Base-by-base conservation (phyloP, 2,797 vertebrate genomes). In the Buphagus erythrorhynchus region DNA sequence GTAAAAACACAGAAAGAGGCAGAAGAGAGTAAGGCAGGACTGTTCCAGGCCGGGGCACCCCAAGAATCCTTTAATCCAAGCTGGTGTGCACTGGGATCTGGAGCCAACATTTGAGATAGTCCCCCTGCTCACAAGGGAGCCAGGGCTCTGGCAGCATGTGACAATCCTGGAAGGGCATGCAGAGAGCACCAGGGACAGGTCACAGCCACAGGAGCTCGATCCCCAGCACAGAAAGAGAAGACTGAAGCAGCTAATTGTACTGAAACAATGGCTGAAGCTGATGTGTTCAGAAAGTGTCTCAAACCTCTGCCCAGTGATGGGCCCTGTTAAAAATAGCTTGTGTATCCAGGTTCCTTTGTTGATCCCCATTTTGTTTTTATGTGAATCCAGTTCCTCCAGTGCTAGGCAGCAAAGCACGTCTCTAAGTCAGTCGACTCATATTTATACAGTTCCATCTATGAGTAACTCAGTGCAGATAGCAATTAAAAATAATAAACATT, bases 281-380 rank as follows among this genome's bases (percentile, higher is more conserved):
- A 18, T 22, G 4, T 17, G 6, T 6, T 38, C 49, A 68, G 15
- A 43, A 81, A 48, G 8, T 9, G 11, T 45, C 29, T 35, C 42
- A 35, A 45, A 26, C 24, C 38, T 10, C 0, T 5, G 31, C 28
- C 10, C 58, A 48, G 2, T 5, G 24, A n/a, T 0, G 36, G 6
- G 20, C 7, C 14, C 20, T 46, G 3, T 46, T 55, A 31, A 43
- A 85, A 51, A 5, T 17, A 68, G 9, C 35, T 22, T 5, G 7
- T 3, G 10, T 9, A 21, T 14, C n/a, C 35, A 83, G 25, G 28
- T 38, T 54, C 51, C 22, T 51, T 28, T 48, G 46, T 1, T 72
- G 40, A 31, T 67, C 36, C 38, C 7, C 13, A 6, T 35, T 66
- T 35, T 16, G 4, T 25, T 28, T 22, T 16, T 52, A 20, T 13